phyloP scores from a whole-genome alignment of 30 jellyfish, hydroid and myxozoan species.

The Rhopilema esculentum region DNA sequence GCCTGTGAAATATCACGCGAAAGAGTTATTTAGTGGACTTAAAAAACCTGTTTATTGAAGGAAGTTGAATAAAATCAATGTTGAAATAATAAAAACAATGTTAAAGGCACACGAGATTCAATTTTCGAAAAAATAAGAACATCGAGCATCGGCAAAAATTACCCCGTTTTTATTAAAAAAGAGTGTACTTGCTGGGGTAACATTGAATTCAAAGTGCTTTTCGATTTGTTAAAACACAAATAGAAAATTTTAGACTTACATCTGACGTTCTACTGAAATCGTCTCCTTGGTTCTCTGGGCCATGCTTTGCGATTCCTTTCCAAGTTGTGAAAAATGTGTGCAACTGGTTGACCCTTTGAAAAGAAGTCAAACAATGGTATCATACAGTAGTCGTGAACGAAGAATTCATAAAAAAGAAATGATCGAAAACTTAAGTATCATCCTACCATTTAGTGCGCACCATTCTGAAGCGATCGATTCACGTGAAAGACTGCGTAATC shows the following conservation, averaged over 20 bases:
- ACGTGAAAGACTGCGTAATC: not conserved
- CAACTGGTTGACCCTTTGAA: slow-evolving; percentile 35
- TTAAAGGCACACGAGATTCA: no score
- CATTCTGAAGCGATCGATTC: not conserved
- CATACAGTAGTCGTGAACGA: not conserved
- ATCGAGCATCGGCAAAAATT: no score
- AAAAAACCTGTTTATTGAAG: no score
- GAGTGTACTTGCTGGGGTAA: no score
- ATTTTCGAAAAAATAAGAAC: no score
- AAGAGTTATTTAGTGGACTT: no score
- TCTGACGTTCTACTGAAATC: slow-evolving; percentile 12
- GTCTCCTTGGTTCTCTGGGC: not conserved
- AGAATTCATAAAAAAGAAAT: not conserved
- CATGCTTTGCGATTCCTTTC: not conserved
- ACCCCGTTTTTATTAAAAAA: no score
- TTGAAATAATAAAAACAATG: no score
- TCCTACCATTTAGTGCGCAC: not conserved
- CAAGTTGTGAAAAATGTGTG: slow-evolving; percentile 46
- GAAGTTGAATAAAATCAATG: no score
- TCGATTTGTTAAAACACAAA: not conserved
- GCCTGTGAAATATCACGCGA: no score
- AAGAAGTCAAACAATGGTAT: not conserved
- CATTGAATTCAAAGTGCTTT: no score
- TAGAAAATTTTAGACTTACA: slow-evolving; percentile 14
- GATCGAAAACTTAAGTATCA: not conserved